Base-by-base conservation (phyloP, 2,113 vertebrate genomes). In the Oreocharis arfaki region DNA sequence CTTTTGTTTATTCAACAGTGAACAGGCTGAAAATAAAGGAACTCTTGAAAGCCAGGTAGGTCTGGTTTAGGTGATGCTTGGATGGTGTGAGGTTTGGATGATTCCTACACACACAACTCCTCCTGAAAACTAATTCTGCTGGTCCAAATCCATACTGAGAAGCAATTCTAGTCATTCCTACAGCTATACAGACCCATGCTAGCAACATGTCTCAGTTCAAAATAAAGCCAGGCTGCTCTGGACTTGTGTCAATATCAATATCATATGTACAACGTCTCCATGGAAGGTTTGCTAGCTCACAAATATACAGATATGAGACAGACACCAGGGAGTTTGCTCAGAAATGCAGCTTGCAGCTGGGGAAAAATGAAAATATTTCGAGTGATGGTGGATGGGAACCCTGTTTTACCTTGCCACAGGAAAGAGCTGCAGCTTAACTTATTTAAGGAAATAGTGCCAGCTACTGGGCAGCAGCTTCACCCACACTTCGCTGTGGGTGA, bases 211-310 rank as follows among this genome's bases (percentile, higher is more conserved):
- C 87, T 92, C 85, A 55, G 60, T 80, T 89, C 67, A 64, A 96
- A 98, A 97, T 79, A 91, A 97, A 97, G 93, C 92, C 83, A 90
- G 76, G 94, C 84, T 85, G 76, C 81, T 68, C 87, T 97, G 95
- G 35, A 90, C 92, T 39, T n/a, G 68, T 87, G 95, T 57, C 96
- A 96, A 93, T 97, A 97, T 97, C 95, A 97, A 97, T 94, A 97
- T 70, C 96, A 81, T 98, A 97, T 98, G 89, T 98, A 97, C 96
- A 98, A 92, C 6, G 19, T 89, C 95, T 96, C 96, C 88, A 53
- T 68, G 96, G 96, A 96, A 93, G 74, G 95, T 44, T 92, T 86
- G 92, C 74, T 78, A 93, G 85, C 61, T 75, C 96, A 95, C 77
- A 91, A 94, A 96, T 94, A 96, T 96, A 97, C 95, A 98, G 93